Percentiles rank a stretch among this genome's conserved stretches.
Conservation (phyloP, 2,797 vertebrate genomes). For the Scolopax rusticola region DNA sequence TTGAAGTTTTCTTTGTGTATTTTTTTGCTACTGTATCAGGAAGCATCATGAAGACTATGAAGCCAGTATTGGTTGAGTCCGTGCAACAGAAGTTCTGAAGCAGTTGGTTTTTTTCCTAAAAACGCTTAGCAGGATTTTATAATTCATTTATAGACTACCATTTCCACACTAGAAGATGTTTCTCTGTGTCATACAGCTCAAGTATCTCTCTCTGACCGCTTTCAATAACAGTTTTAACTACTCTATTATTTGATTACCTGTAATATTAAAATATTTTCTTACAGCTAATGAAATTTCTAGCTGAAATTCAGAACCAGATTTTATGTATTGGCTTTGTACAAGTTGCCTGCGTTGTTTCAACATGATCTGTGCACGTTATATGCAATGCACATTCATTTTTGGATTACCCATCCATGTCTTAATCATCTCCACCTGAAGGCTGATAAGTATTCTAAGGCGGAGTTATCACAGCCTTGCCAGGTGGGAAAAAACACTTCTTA, state of each 20-base stretch:
- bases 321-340: background rate
- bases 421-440: slow-evolving; percentile 7
- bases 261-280: background rate
- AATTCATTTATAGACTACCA: background rate
- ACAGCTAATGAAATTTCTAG: background rate
- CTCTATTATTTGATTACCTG: background rate
- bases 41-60: background rate
- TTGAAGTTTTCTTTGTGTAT: background rate
- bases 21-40: background rate
- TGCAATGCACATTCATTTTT: background rate
- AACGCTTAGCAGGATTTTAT: background rate
- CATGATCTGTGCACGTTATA: background rate
- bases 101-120: background rate
- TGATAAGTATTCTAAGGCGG: background rate
- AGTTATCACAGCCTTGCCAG: background rate
- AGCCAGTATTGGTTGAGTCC: background rate
- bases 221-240: background rate
- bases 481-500: background rate
- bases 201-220: background rate
- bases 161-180: background rate
- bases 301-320: slow-evolving; percentile 11
- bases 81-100: background rate
- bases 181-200: background rate
- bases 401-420: background rate
- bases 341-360: background rate